Evolutionary conservation across 30 jellyfish, hydroid and myxozoan species (phyloP).

Genomic region (Chironex yamaguchii): DNA sequence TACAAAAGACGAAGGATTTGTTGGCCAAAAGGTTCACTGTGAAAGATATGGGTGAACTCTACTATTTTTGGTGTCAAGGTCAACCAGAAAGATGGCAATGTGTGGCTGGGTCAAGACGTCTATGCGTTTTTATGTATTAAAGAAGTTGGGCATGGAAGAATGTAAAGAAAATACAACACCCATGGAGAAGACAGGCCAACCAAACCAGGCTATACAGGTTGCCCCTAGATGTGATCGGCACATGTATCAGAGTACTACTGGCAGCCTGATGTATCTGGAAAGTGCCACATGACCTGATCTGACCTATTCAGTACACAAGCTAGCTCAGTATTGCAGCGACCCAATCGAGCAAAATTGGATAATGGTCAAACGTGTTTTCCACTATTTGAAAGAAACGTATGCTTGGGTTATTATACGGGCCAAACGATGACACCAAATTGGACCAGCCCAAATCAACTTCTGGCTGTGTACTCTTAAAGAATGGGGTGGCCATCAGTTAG

Average conservation of each 20-base stretch:
- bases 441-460: not conserved
- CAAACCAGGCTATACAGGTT: not conserved
- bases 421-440: not conserved
- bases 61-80: not conserved
- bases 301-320: not conserved
- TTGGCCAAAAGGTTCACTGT: not conserved
- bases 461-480: constrained; percentile 10
- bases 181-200: not conserved
- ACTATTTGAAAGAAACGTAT: not conserved
- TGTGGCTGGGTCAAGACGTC: not conserved
- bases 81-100: not conserved
- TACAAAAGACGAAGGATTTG: not conserved
- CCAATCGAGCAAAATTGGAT: not conserved
- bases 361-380: not conserved
- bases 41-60: not conserved
- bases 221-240: not conserved
- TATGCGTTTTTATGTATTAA: not conserved
- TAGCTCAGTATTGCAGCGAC: not conserved
- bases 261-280: not conserved
- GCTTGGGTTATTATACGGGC: not conserved
- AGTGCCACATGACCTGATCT: not conserved
- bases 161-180: not conserved
- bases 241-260: not conserved
- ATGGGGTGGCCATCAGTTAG: constrained; percentile 3
- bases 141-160: not conserved